Percentiles rank a stretch among this genome's conserved stretches.
Evolutionary conservation across 2,888 invertebrate genomes (phyloP).

Genomic region (Athetis lepigone): DNA sequence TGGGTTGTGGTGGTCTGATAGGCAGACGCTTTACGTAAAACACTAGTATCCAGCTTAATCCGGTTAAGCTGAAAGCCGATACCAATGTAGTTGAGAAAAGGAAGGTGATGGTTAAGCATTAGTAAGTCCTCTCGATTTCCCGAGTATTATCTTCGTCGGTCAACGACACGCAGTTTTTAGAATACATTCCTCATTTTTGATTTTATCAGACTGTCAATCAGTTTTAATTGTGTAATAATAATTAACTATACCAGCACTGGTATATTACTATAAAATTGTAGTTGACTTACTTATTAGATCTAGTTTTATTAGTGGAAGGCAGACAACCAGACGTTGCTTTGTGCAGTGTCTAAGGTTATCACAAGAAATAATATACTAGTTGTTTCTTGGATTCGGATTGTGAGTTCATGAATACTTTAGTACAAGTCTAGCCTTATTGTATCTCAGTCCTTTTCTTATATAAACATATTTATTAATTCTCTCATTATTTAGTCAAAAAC

Average conservation of each 20-base stretch:
- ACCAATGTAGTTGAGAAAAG: too few relatives aligned
- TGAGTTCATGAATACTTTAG: not conserved
- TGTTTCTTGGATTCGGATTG: not conserved
- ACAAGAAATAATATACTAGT: too few relatives aligned
- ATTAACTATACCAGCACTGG: not conserved
- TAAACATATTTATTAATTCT: too few relatives aligned
- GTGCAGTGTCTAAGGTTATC: not conserved
- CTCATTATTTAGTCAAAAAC: conserved; percentile 27
- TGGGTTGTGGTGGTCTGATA: too few relatives aligned
- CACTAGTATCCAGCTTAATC: too few relatives aligned
- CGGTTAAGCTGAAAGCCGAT: too few relatives aligned
- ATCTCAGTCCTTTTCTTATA: not conserved
- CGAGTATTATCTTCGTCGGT: not conserved
- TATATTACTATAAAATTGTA: too few relatives aligned
- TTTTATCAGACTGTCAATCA: not conserved
- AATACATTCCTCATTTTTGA: not conserved
- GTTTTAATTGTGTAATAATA: not conserved
- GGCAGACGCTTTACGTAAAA: too few relatives aligned
- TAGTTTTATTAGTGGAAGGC: not conserved
- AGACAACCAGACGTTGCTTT: not conserved
- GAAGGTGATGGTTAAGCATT: not conserved
- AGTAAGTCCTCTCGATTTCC: conserved; percentile 11
- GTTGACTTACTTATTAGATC: too few relatives aligned
- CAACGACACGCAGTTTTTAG: too few relatives aligned
- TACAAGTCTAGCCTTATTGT: not conserved